Evolutionary conservation across 2,113 vertebrate species (phyloP).

Genomic region (Colius striatus): DNA sequence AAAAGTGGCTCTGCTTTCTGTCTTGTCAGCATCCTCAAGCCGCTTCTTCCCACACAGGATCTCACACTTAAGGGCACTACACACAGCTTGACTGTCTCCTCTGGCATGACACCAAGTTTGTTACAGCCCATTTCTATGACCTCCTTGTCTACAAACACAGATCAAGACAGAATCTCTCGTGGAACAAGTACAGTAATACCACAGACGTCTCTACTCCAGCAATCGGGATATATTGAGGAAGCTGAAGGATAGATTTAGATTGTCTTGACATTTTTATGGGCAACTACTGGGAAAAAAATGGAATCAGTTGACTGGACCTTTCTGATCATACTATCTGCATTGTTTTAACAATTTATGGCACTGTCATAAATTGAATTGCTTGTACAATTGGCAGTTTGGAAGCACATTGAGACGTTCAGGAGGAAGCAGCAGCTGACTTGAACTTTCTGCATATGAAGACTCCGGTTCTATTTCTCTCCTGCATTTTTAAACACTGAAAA

Average conservation of each 20-base stretch:
- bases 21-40: constrained; percentile 99
- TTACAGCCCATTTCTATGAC: constrained; percentile 82
- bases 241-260: constrained; percentile 84
- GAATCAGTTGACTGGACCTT: constrained; percentile 42
- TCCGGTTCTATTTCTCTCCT: constrained; percentile 30
- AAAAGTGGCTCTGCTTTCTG: constrained; percentile 99
- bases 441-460: constrained; percentile 23
- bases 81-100: constrained; percentile 88
- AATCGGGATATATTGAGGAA: constrained; percentile 86
- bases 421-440: constrained; percentile 39
- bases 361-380: constrained; percentile 20
- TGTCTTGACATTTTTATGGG: constrained; percentile 3
- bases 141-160: constrained; percentile 80
- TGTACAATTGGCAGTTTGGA: constrained; percentile 30
- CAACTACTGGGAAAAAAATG: constrained; percentile 8
- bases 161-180: constrained; percentile 85
- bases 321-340: constrained; percentile 1
- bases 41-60: constrained; percentile 92
- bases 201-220: constrained; percentile 84
- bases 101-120: constrained; percentile 83
- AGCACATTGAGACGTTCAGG: constrained; percentile 28
- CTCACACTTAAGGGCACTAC: constrained; percentile 87
- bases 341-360: constrained; percentile 29
- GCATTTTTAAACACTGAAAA: constrained; percentile 66
- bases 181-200: constrained; percentile 86